Conservation (phyloP, 1,140 invertebrate genomes). For the Panagrolaimus sp. region DNA sequence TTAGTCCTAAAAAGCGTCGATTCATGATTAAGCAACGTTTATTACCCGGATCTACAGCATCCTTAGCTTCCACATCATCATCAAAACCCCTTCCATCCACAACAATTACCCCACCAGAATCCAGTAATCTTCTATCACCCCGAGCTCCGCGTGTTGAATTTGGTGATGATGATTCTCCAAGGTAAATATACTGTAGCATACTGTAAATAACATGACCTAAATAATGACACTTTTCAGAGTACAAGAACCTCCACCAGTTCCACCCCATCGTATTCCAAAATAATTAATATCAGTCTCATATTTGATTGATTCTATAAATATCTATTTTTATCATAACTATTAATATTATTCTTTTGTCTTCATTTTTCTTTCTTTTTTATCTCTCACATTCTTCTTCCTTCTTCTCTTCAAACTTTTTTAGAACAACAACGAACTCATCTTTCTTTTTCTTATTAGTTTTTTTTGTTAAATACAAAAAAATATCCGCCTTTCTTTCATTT, state of each 20-base stretch:
- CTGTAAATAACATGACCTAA: too few relatives aligned
- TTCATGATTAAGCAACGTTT: conserved; percentile 46
- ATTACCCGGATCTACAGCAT: conserved; percentile 37
- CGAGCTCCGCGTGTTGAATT: conserved; percentile 33
- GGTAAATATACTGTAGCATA: too few relatives aligned
- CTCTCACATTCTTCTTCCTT: too few relatives aligned
- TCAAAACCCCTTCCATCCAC: conserved; percentile 1
- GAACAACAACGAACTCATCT: too few relatives aligned
- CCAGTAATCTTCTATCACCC: conserved; percentile 4
- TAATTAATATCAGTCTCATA: neutral
- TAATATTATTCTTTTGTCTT: too few relatives aligned
- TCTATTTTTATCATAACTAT: too few relatives aligned
- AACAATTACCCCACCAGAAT: neutral
- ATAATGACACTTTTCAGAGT: neutral
- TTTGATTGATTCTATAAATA: neutral
- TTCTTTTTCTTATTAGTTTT: too few relatives aligned
- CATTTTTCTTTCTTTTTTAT: too few relatives aligned
- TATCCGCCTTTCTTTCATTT: too few relatives aligned
- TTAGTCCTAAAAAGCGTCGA: conserved; percentile 22
- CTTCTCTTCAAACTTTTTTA: too few relatives aligned
- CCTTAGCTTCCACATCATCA: conserved; percentile 23
- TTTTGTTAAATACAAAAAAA: too few relatives aligned
- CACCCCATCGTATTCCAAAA: conserved; percentile 11
- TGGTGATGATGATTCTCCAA: conserved; percentile 41
- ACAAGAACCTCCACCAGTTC: conserved; percentile 10